Base-by-base conservation (phyloP, 64 coral and sea anemone species). In the Anthopleura sola region DNA sequence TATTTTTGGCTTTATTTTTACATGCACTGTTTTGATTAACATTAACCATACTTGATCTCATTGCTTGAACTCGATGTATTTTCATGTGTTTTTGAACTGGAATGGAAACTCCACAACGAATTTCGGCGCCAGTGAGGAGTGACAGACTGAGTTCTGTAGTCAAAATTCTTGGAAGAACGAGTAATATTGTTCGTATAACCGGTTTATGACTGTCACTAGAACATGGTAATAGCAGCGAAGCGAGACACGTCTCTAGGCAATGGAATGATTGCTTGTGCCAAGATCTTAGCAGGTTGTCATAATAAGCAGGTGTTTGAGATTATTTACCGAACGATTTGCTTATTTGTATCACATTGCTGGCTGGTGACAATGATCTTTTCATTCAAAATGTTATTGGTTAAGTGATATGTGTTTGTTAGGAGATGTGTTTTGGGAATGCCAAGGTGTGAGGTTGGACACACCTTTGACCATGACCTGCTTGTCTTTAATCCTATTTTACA, bases 161-260 rank as follows among this genome's bases (percentile, higher is more conserved):
- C 50, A 53, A 14, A 14, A 6, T 53, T 53, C 50, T 53, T 53
- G 1, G 50, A 13, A 12, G 50, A 53, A 53, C 50, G 50, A 53
- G 13, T 53, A 53, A 53, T 53, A 53, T 53, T 53, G 50, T 53
- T 26, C 58, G 21, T 62, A n/a, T n/a, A 62, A n/a, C 58, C 58
- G 50, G 50, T 53, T 17, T 17, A 56, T 8, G n/a, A 62, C n/a
- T 62, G 23, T 62, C 21, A 26, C 23, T 62, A 36, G 75, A 34
- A 36, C 75, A 37, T 37, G 37, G 11, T 77, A 21, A 15, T 77
- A 39, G n/a, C 75, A 40, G 37, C 23, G 14, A 77, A 77, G 24
- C 75, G 75, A 77, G 29, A 77, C 75, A 17, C 75, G 75, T 77
- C n/a, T 37, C 75, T 40, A 34, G 36, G 75, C 75, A 77, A 77